Percentiles rank a stretch among this genome's conserved stretches.
These are phyloP conservation scores for Dione vanillae DNA, from an alignment of 2,888 invertebrate genomes.

Conservation along the genomic window DNA sequence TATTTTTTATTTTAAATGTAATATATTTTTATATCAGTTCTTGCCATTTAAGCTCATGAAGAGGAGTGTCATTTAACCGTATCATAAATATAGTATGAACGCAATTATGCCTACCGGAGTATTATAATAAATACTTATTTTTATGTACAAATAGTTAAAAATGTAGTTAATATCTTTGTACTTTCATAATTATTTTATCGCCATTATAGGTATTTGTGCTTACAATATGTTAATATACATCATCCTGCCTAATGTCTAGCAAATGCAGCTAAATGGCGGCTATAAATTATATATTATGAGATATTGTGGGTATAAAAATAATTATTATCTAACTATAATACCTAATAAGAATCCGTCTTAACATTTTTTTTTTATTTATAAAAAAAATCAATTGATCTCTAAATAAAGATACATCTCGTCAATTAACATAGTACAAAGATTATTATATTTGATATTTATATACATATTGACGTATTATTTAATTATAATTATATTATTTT, in stretches of 20 bases:
- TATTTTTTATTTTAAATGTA: too few species aligned
- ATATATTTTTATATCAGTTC: too few species aligned
- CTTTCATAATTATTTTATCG: not conserved
- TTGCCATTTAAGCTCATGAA: too few species aligned
- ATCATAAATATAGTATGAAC: not conserved
- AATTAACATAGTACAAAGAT: conserved; percentile 1
- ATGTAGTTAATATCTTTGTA: not conserved
- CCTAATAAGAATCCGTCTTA: not conserved
- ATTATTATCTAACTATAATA: not conserved
- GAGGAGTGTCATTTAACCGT: not conserved
- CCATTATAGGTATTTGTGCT: not conserved
- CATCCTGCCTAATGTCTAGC: conserved; percentile 8
- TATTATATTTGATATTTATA: not conserved
- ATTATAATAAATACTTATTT: conserved; percentile 5
- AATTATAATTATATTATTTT: not conserved
- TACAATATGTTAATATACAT: not conserved
- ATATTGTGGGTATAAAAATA: not conserved
- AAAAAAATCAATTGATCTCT: not conserved
- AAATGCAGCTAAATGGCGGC: not conserved
- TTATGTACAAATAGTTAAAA: not conserved
- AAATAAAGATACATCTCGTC: not conserved
- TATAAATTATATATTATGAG: not conserved
- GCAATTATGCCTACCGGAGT: not conserved
- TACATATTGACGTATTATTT: not conserved
- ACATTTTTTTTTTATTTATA: not conserved